Evolutionary conservation across 2,888 invertebrate genomes (phyloP), one percentile per base, ranked within the genome.

Genomic region (Melanotus villosus): DNA sequence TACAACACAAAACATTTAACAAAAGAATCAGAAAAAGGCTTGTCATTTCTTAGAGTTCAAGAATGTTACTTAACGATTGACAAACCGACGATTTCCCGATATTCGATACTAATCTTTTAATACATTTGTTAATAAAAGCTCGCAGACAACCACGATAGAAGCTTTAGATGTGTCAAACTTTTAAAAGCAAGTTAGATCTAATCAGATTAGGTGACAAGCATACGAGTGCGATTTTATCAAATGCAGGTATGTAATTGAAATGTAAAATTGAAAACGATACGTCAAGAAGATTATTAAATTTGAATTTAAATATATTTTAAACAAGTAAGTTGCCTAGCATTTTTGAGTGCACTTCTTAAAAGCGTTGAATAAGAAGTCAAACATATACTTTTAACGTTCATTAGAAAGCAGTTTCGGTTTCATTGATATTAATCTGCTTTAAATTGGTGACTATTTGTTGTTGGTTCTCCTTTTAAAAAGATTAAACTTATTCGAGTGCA

Each of bases 351-450:
- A 9, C 9, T 12, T 30, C 32, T 30, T 54, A 47, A 52, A 52
- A 14, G 52, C 52, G 23, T 52, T 16, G 12, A 52, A 32, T 18
- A 18, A 30, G 16, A 16, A 10, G 16, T 14, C 32, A n/a, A n/a
- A n/a, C 23, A 32, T 3, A 52, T 56, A 36, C 56, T 56, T 56
- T 56, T 36, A 52, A n/a, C 32, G 36, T 56, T 56, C 56, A 56
- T 56, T 56, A 56, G 56, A 56, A 36, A 32, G 56, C 56, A 56
- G 56, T 56, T 56, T 43, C 41, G 23, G 41, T 43, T 43, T 58
- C 43, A 43, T 58, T 58, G 58, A 58, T 58, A 58, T 43, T 43
- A 58, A 58, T 58, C 41, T 43, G 43, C 36, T 58, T 43, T 43
- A 58, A 43, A 58, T 58, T 58, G 58, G 58, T 12, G 58, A 3